These are phyloP conservation scores for Oxyscelio sp. DNA, from an alignment of 2,888 invertebrate species.

Conservation along the genomic window DNA sequence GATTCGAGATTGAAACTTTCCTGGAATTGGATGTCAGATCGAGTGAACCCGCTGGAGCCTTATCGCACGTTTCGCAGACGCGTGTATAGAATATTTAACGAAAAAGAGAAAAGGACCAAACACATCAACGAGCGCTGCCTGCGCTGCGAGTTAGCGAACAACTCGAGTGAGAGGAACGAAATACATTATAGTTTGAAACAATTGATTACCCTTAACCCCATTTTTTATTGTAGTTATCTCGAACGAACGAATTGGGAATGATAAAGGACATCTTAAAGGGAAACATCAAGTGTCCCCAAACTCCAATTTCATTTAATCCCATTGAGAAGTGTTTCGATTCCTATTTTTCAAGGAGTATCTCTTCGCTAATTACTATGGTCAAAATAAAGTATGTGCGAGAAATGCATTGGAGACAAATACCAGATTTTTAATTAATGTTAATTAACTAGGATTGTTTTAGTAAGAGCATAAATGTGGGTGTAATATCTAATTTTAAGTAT, in stretches of 20 bases:
- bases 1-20: conserved; percentile 85
- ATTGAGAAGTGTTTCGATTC: too few species aligned
- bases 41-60: conserved; percentile 79
- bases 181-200: conserved; percentile 68
- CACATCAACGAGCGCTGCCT: conserved; percentile 52
- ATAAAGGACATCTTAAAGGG: conserved; percentile 46
- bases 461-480: too few species aligned
- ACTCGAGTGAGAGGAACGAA: conserved; percentile 35
- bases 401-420: too few species aligned
- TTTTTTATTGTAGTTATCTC: conserved; percentile 62
- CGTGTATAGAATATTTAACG: conserved; percentile 84
- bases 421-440: too few species aligned
- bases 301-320: conserved; percentile 34
- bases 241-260: conserved; percentile 54
- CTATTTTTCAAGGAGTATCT: too few species aligned
- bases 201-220: conserved; percentile 68
- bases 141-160: conserved; percentile 44
- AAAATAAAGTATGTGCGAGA: too few species aligned
- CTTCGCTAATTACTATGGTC: too few species aligned
- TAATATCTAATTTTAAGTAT: too few species aligned
- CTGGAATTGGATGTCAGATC: conserved; percentile 85
- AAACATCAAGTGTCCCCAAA: conserved; percentile 45
- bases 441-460: too few species aligned
- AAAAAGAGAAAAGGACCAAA: conserved; percentile 67
- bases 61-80: conserved; percentile 82